These are phyloP conservation scores for Mustelus asterias DNA, from an alignment of 2,113 vertebrate species.

Conservation along the genomic window DNA sequence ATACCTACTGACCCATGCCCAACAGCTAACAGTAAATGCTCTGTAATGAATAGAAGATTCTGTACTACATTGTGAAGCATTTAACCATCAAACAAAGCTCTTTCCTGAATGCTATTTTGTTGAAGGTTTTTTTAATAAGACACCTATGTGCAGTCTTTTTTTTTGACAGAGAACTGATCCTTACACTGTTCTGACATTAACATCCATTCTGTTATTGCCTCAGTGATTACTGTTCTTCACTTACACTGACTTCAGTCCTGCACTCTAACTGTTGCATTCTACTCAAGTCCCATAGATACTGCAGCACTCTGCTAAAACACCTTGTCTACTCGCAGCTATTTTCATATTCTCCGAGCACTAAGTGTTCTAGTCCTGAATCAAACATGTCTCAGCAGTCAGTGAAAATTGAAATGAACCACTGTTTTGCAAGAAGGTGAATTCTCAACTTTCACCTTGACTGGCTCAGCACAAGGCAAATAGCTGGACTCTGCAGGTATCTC, in stretches of 20 bases:
- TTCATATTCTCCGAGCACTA: not conserved
- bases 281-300: not conserved
- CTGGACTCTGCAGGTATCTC: not conserved
- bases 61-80: not conserved
- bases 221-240: not conserved
- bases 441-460: not conserved
- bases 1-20: too few species aligned
- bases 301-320: not conserved
- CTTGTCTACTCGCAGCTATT: not conserved
- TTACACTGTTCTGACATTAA: not conserved
- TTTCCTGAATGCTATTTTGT: not conserved
- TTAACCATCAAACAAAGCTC: not conserved
- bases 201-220: not conserved
- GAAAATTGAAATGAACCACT: not conserved
- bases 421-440: not conserved
- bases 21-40: not conserved
- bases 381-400: not conserved
- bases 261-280: not conserved
- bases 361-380: not conserved
- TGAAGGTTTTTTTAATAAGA: not conserved
- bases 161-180: not conserved
- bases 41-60: not conserved
- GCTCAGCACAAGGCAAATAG: not conserved
- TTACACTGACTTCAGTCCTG: not conserved
- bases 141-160: not conserved